Conservation (phyloP, 2,113 vertebrate species). For the Benitochromis conjunctus region DNA sequence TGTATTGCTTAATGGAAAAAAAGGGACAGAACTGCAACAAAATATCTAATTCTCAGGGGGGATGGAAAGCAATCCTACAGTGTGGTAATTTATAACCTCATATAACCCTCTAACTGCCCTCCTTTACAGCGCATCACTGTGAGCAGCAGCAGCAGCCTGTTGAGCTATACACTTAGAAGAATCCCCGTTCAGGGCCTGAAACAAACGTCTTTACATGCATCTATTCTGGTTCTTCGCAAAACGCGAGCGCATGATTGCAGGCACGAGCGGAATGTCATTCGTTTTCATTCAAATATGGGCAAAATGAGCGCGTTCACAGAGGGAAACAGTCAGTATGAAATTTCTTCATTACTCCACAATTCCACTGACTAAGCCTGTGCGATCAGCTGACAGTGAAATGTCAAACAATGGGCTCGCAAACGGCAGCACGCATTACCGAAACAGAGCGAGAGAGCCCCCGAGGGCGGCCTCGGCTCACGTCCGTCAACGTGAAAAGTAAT, state of each 20-base stretch:
- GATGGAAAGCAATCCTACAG: conserved; percentile 10
- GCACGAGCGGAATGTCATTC: conserved; percentile 63
- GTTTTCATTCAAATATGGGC: conserved; percentile 52
- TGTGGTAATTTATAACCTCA: conserved; percentile 42
- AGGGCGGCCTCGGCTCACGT: conserved; percentile 12
- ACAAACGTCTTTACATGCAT: conserved; percentile 70
- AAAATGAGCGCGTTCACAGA: conserved; percentile 39
- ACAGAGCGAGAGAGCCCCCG: conserved; percentile 22
- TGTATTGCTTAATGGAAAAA: conserved; percentile 38
- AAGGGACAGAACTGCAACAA: neutral
- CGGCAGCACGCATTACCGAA: conserved; percentile 8
- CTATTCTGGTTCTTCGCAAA: conserved; percentile 41
- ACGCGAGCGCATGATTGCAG: conserved; percentile 57
- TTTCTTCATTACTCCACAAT: conserved; percentile 63
- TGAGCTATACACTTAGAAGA: conserved; percentile 66
- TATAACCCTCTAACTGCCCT: conserved; percentile 54
- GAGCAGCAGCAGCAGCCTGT: conserved; percentile 47
- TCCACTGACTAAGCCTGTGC: conserved; percentile 50
- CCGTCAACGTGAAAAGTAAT: conserved; percentile 37
- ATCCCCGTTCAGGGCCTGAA: conserved; percentile 36
- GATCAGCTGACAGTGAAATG: conserved; percentile 59
- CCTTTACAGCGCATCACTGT: conserved; percentile 36
- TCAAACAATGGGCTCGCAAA: conserved; percentile 58
- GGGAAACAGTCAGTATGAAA: conserved; percentile 57
- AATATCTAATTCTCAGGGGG: neutral